Evolutionary conservation across 2,113 vertebrate genomes (phyloP), one percentile per base, ranked within the genome.

Genomic region (Psephotus haematonotus): DNA sequence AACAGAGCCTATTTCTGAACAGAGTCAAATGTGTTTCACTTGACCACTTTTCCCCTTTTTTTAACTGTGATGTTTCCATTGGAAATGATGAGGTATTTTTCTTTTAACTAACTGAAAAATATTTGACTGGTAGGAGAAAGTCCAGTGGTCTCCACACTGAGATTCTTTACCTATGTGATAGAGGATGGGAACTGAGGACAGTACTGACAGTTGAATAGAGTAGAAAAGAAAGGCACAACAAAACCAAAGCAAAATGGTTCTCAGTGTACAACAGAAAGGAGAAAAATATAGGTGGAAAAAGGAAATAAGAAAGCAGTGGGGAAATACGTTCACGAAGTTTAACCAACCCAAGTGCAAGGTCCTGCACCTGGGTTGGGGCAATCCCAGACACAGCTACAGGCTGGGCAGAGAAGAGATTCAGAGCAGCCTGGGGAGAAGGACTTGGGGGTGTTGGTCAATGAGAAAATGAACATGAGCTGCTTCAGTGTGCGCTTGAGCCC

Each of bases 211-310:
- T 1, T 23, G 8, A 86, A 53, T 29, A 78, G 71, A 77, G 33
- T 24, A 64, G 22, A 44, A 65, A 90, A 68, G 15, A 74, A 82
- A 79, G 14, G 22, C 31, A 77, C 14, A 74, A 20, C 50, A 52
- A 93, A 86, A 25, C 4, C 44, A 74, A 74, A 12, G 27, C 63
- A 49, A 59, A 92, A 35, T 20, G 55, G 12, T 43, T 62, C 15
- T 35, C 37, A 27, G 12, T 7, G 2, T 43, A 37, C 28, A 81
- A 50, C 25, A 70, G 19, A 67, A 78, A 63, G 20, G 5, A 92
- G 4, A 18, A 44, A 72, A 87, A 49, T 3, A 11, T 7, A 17
- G 18, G 17, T 5, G 4, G 0, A 0, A 3, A 27, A 35, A 35
- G 17, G 12, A 84, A 77, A 37, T 39, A 50, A n/a, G 39, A 39